Conservation (phyloP, 2,888 invertebrate genomes). For the Yponomeuta evonymella region DNA sequence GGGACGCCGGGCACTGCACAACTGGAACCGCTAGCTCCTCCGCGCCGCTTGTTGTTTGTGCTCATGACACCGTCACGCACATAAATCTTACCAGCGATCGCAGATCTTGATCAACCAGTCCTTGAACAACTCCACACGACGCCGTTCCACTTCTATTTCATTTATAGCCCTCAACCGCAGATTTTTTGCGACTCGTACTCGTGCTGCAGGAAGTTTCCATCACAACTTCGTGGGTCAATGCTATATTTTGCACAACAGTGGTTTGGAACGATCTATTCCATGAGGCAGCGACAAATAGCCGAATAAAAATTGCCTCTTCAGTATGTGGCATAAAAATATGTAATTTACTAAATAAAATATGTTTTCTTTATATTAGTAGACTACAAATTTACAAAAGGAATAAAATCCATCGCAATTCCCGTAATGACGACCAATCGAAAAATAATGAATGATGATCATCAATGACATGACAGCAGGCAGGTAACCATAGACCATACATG, state of each 20-base stretch:
- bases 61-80: constrained; percentile 70
- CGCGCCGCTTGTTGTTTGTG: constrained; percentile 73
- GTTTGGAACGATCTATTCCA: constrained; percentile 19
- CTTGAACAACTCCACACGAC: constrained; percentile 27
- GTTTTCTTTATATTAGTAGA: not conserved
- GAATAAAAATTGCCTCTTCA: not conserved
- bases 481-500: not conserved
- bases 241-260: constrained; percentile 35
- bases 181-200: constrained; percentile 56
- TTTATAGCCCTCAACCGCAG: constrained; percentile 65
- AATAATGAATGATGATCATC: not conserved
- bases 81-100: constrained; percentile 47
- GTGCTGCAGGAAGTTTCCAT: constrained; percentile 61
- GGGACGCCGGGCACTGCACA: constrained; percentile 71
- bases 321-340: constrained; percentile 2
- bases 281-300: not conserved
- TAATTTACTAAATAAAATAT: not conserved
- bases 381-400: not conserved
- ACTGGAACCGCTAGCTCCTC: constrained; percentile 71
- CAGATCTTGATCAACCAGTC: constrained; percentile 40
- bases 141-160: constrained; percentile 36
- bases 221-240: constrained; percentile 54
- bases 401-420: not conserved
- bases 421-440: constrained; percentile 22
- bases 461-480: not conserved